Conservation (phyloP, 2,113 vertebrate species). For the Equus quagga region DNA sequence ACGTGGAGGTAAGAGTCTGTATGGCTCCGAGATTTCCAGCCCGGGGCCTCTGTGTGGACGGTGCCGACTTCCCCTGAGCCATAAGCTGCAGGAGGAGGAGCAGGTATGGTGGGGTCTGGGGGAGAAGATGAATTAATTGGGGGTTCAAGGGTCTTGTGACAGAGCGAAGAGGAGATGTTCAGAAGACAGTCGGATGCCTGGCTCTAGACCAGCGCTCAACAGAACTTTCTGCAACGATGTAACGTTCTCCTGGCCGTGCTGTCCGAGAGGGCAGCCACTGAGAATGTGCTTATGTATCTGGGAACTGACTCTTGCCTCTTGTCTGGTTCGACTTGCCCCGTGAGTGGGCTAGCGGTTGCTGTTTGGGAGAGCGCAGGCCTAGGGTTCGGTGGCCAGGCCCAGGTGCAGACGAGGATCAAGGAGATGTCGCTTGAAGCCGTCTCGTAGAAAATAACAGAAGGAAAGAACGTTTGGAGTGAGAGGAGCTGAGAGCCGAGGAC, state of each 20-base stretch:
- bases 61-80: neutral
- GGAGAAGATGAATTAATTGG: fast-evolving
- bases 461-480: neutral
- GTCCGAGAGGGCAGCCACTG: fast-evolving
- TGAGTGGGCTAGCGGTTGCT: neutral
- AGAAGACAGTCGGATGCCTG: neutral
- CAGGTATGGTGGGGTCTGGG: neutral
- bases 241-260: fast-evolving
- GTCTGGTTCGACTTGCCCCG: neutral
- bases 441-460: neutral
- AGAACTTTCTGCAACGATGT: fast-evolving
- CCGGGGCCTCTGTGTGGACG: fast-evolving
- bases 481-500: neutral
- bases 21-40: neutral
- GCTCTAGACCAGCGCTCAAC: fast-evolving
- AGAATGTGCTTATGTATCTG: fast-evolving
- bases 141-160: neutral
- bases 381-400: neutral
- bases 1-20: fast-evolving
- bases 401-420: neutral
- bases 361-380: neutral
- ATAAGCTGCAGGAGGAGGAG: neutral
- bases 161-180: neutral
- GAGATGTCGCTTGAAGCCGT: fast-evolving
- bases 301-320: too few relatives aligned